These are phyloP conservation scores for Anthopleura xanthogrammica DNA, from an alignment of 92 coral and sea anemone genomes.

Conservation along the genomic window DNA sequence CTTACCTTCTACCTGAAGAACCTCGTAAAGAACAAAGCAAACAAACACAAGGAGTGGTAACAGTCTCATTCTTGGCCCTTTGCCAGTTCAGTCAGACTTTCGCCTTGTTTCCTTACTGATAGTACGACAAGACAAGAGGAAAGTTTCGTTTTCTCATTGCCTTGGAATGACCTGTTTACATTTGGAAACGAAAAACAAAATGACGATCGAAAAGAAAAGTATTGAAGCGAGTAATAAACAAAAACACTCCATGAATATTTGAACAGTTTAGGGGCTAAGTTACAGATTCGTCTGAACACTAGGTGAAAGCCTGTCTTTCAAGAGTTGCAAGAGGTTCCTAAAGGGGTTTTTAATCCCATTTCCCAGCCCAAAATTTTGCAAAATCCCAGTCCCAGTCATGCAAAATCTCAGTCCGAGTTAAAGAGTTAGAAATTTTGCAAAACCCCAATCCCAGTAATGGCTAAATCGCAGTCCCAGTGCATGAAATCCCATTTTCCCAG, in stretches of 20 bases:
- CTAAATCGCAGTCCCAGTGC: too few relatives aligned
- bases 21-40: constrained; percentile 16
- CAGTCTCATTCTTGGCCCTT: not conserved
- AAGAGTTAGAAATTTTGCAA: too few relatives aligned
- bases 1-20: constrained; percentile 26
- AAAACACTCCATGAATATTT: constrained; percentile 11
- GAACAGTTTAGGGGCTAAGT: not conserved
- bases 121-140: not conserved
- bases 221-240: constrained; percentile 30
- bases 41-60: not conserved
- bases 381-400: too few relatives aligned
- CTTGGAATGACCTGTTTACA: constrained; percentile 27
- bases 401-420: too few relatives aligned
- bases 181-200: constrained; percentile 14
- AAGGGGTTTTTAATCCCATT: too few relatives aligned
- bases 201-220: constrained; percentile 9
- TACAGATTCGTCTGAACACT: not conserved
- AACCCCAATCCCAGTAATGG: too few relatives aligned
- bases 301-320: too few relatives aligned
- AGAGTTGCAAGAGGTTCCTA: too few relatives aligned
- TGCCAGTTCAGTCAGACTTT: not conserved
- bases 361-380: too few relatives aligned
- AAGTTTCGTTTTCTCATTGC: constrained; percentile 22
- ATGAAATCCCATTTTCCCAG: too few relatives aligned
- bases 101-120: not conserved